Base-by-base conservation (phyloP, 37 sponge, comb jelly and placozoan species). In the Diacarnus erythraeanus region DNA sequence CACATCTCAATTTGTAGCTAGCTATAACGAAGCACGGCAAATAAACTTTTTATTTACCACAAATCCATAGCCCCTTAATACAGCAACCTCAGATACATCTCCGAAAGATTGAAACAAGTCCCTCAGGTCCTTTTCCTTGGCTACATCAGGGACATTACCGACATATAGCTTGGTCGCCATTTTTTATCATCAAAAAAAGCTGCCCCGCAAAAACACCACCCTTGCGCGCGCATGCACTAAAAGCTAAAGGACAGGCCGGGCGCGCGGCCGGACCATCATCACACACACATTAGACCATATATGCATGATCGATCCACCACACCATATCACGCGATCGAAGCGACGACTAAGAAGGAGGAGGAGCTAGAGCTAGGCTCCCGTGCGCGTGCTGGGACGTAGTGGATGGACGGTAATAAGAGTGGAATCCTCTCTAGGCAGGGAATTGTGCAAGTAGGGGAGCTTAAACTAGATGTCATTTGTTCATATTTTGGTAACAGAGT, bases 101-200 rank as follows among this genome's bases (percentile, higher is more conserved):
- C 91, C 91, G 43, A 91, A 91, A 35, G 87, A 59, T 26, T 75
- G 75, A 51, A 91, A 91, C 38, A 91, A 51, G 20, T 91, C 87
- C 22, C 79, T 42, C 21, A 91, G 70, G n/a, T 82, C 69, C 39
- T 73, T 86, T 38, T 86, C 87, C n/a, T 77, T 82, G 21, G 64
- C 70, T 27, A 40, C 61, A 2, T 77, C 71, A 23, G 91, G 67
- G 1, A 91, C n/a, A 72, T 91, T 91, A n/a, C 91, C 91, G 8
- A 91, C 91, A 34, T 84, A 91, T 0, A 91, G 64, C 70, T 91
- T 91, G 18, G 82, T 79, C n/a, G 44, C 30, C 78, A 66, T 78
- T 27, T 21, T 60, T n/a, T n/a, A n/a, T n/a, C n/a, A n/a, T n/a
- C n/a, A n/a, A n/a, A n/a, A n/a, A n/a, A n/a, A n/a, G n/a, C n/a